Evolutionary conservation across 2,797 vertebrate species (phyloP).

Genomic region (Poecilia picta): DNA sequence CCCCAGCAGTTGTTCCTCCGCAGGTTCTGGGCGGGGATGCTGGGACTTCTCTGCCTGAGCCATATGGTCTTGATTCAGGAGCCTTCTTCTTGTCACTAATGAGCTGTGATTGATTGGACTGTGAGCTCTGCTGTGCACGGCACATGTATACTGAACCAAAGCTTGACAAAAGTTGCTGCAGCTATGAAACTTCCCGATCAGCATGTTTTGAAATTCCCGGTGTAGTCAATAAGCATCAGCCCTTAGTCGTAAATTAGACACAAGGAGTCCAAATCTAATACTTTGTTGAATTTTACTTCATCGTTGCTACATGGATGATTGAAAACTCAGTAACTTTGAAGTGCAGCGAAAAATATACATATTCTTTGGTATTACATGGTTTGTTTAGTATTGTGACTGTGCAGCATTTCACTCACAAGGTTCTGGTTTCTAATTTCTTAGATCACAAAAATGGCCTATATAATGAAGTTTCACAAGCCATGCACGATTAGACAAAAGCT

Average conservation of each 20-base stretch:
- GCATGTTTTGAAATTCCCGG: background rate
- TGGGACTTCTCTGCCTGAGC: conserved; percentile 49
- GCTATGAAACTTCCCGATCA: conserved; percentile 33
- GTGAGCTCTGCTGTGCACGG: conserved; percentile 48
- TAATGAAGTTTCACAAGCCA: too few relatives aligned
- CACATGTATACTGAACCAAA: conserved; percentile 48
- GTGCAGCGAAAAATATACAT: background rate
- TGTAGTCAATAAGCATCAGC: background rate
- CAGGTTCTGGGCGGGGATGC: conserved; percentile 41
- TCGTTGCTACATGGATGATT: background rate
- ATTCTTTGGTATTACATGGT: background rate
- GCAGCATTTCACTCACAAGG: background rate
- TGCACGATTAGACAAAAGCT: background rate
- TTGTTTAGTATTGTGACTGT: background rate
- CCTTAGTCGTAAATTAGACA: background rate
- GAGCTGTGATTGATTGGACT: conserved; percentile 78
- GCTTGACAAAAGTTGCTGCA: conserved; percentile 53
- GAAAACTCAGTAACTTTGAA: background rate
- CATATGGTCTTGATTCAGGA: conserved; percentile 76
- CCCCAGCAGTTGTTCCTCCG: conserved; percentile 12
- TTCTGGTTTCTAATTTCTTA: background rate
- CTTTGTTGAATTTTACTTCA: background rate
- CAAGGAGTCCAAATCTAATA: background rate
- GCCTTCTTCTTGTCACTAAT: conserved; percentile 76
- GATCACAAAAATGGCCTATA: background rate